Conservation (phyloP, 2,797 vertebrate genomes). For the Neosilurus hyrtlii region DNA sequence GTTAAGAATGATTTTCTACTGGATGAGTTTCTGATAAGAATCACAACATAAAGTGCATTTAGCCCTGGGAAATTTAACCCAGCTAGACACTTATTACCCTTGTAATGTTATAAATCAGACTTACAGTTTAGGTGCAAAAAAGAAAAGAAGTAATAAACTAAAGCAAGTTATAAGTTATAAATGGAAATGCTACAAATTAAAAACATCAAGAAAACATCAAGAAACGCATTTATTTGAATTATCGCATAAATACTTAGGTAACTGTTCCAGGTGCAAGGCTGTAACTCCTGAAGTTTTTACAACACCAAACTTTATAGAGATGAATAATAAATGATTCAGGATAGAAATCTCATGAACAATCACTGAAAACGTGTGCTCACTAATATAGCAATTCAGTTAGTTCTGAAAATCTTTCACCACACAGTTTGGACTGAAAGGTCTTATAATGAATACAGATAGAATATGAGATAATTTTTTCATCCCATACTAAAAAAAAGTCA, state of each 20-base stretch:
- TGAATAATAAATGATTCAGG: neutral
- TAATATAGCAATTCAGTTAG: neutral
- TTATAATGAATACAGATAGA: neutral
- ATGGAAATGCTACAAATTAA: neutral
- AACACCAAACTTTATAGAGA: neutral
- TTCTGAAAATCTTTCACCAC: neutral
- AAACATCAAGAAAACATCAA: no score
- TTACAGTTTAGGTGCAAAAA: neutral
- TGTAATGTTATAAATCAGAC: neutral
- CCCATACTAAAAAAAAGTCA: neutral
- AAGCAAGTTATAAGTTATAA: neutral
- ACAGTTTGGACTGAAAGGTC: neutral
- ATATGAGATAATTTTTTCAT: neutral
- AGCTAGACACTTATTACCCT: neutral
- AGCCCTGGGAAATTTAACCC: neutral
- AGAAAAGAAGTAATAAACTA: neutral
- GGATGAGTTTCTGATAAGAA: conserved; percentile 22
- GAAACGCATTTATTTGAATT: neutral
- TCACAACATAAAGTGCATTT: conserved; percentile 37
- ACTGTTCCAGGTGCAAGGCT: neutral
- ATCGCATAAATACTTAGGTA: neutral
- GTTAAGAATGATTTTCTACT: neutral
- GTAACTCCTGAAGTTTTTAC: neutral
- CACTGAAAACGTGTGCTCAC: neutral
- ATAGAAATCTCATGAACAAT: no score